phyloP scores from a whole-genome alignment of 2,888 invertebrate genomes.

The Galerucella nymphaeae region DNA sequence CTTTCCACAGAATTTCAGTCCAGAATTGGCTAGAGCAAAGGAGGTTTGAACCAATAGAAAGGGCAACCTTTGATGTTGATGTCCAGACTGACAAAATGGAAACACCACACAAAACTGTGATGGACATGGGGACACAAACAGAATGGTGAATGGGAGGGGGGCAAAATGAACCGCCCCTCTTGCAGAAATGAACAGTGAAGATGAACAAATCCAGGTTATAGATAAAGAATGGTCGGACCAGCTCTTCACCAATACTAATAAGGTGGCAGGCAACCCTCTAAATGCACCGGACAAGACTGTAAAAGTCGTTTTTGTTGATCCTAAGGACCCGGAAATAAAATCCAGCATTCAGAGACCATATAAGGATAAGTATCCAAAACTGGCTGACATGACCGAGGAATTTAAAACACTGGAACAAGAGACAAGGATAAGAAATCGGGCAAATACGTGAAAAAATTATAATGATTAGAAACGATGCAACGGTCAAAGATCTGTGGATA shows the following conservation, averaged over 20 bases:
- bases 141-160: background rate
- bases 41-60: slow-evolving; percentile 2
- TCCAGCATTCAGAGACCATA: slow-evolving; percentile 28
- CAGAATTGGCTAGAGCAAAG: slow-evolving; percentile 1
- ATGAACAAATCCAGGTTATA: background rate
- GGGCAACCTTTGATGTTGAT: background rate
- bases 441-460: slow-evolving; percentile 5
- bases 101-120: background rate
- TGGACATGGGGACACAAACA: slow-evolving; percentile 1
- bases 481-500: background rate
- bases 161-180: background rate
- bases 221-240: slow-evolving; percentile 3
- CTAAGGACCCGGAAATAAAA: slow-evolving; percentile 27
- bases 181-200: background rate
- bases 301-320: slow-evolving; percentile 30
- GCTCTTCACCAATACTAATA: background rate
- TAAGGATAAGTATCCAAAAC: slow-evolving; percentile 33
- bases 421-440: slow-evolving; percentile 12
- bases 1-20: background rate
- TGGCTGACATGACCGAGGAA: slow-evolving; percentile 7
- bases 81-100: slow-evolving; percentile 2
- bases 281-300: slow-evolving; percentile 4
- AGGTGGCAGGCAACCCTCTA: slow-evolving; percentile 16
- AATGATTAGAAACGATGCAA: slow-evolving; percentile 15
- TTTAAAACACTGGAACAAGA: slow-evolving; percentile 27